Base-by-base conservation (phyloP, 1,140 invertebrate species). In the Drosophila funebris region DNA sequence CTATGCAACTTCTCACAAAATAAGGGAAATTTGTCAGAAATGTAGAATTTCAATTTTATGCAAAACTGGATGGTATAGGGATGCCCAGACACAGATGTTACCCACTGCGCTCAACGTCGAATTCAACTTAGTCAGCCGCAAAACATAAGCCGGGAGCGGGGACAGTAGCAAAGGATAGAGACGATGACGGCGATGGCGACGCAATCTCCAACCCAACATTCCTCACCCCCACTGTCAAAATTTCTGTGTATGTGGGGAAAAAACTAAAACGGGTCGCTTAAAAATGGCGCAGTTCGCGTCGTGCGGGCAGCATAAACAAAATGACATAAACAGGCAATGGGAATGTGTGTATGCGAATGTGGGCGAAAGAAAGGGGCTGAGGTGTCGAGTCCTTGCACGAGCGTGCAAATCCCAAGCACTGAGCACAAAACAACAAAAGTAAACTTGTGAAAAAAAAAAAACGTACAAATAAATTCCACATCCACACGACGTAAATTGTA, bases 401-500 rank as follows among this genome's bases (percentile, higher is more conserved):
- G 73, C 75, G 75, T 62, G 54, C 83, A 78, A 85, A 82, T 85
- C 74, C 77, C 71, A 64, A 66, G 71, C 71, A 69, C 74, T 54
- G 73, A 73, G 72, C 56, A 31, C 66, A 78, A 71, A 70, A 66
- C 61, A 76, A 76, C 73, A 78, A 76, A 72, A 67, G 54, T 79
- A 56, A 84, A 76, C 50, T 63, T 78, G 63, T 62, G 70, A 58
- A 56, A 73, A 67, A 69, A 69, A 44, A 60, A 75, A 52, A 41
- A 43, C 39, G 37, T 20, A 54, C 56, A 78, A 88, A 82, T 82
- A 82, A 87, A 88, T 88, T 82, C 56, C 83, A 72, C 83, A 72
- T 76, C 48, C 48, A 52, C 29, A 69, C 83, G 71, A 74, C 75
- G 69, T 60, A 85, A 80, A 85, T 81, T 77, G 78, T 82, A 64